Base-by-base conservation (phyloP, 2,113 vertebrate genomes). In the Elephas maximus region DNA sequence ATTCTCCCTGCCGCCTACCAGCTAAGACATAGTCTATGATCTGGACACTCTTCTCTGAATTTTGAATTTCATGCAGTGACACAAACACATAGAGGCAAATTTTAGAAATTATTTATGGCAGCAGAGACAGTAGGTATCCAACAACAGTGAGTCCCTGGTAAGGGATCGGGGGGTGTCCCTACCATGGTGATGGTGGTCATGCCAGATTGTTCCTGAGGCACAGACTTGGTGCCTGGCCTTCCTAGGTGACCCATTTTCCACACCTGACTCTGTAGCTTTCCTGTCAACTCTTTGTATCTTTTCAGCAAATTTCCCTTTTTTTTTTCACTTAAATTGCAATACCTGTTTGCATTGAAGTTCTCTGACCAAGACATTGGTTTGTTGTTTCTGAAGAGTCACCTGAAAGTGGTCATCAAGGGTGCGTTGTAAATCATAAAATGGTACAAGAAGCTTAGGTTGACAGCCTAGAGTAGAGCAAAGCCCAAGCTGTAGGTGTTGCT, bases 71-170 rank as follows among this genome's bases (percentile, higher is more conserved):
- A 28, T 9, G 60, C 67, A 76, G n/a, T 87, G 48, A 71, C 11
- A 73, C 1, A 51, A 95, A 94, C 44, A 79, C 37, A 33, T 21
- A 80, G 6, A n/a, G 74, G 83, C n/a, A 74, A 74, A 51, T 82
- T 86, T 96, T 74, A 91, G 89, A 91, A 85, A 60, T 74, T 73
- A 78, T 26, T 93, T 87, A 71, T 26, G 82, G 90, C 67, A 94
- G 90, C 23, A 80, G 73, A 83, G 37, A 82, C 10, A 77, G 8
- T 18, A 65, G 57, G 30, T 77, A 3, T 79, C 71, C 71, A 87
- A 26, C 6, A 33, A 63, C 57, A 86, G 53, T 24, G 76, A 44
- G 41, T 88, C 65, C 77, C 74, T 60, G 74, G 26, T 51, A 8
- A 5, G 5, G 17, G 8, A 21, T 20, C 21, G 26, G 7, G 15